Percentiles rank a stretch among this genome's conserved stretches.
phyloP scores from a whole-genome alignment of 2,113 vertebrate genomes.

The Pseudolaguvia tuberculata region DNA sequence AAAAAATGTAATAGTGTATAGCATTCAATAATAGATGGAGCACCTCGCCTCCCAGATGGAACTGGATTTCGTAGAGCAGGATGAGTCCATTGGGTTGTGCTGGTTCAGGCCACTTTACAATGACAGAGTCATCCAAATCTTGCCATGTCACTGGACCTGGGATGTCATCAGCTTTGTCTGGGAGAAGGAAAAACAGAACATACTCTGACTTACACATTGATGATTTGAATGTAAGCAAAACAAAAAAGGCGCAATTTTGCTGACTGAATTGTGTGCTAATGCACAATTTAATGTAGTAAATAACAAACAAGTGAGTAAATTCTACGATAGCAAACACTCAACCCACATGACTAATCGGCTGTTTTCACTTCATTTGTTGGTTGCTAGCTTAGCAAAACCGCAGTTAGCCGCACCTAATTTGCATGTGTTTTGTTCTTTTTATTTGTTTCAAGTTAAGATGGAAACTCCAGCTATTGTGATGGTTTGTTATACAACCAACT shows the following conservation, averaged over 20 bases:
- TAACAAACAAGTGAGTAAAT: not conserved
- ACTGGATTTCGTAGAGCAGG: slow-evolving; percentile 94
- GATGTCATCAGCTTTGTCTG: slow-evolving; percentile 93
- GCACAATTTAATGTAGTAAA: not conserved
- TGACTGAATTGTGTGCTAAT: too few species aligned
- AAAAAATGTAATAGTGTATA: not conserved
- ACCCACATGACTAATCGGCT: too few species aligned
- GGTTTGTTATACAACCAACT: slow-evolving; percentile 15
- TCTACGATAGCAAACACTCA: not conserved
- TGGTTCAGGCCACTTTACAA: slow-evolving; percentile 85
- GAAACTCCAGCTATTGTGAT: not conserved
- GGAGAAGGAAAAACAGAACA: slow-evolving; percentile 14
- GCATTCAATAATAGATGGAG: slow-evolving; percentile 25
- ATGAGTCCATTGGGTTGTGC: slow-evolving; percentile 85
- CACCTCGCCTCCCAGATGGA: slow-evolving; percentile 82
- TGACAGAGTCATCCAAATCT: slow-evolving; percentile 77
- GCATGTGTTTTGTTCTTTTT: too few species aligned
- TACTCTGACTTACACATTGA: not conserved
- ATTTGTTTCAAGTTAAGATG: too few species aligned
- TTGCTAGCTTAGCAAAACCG: too few species aligned
- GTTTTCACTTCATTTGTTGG: too few species aligned
- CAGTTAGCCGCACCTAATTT: too few species aligned
- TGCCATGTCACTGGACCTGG: slow-evolving; percentile 82
- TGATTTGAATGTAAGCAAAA: not conserved
- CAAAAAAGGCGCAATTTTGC: too few species aligned